Conservation (phyloP, 2,113 vertebrate genomes). For the Engraulis encrasicolus region DNA sequence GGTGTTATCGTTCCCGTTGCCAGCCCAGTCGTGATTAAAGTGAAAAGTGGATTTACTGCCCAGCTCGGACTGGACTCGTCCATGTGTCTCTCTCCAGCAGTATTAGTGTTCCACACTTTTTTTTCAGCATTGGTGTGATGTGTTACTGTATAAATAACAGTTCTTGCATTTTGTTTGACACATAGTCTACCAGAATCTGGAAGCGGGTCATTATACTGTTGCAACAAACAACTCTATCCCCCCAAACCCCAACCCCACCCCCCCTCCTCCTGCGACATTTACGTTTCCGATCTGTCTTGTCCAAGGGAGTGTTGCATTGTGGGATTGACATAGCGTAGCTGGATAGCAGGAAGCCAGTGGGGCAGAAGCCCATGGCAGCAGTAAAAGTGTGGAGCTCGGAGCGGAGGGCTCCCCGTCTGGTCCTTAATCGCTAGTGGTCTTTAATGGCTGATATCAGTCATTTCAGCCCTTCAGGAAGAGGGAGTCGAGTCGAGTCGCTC, state of each 20-base stretch:
- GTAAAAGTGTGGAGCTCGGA: too few species aligned
- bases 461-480: constrained; percentile 69
- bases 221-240: too few species aligned
- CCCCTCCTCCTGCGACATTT: too few species aligned
- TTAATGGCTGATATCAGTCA: constrained; percentile 73
- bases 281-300: too few species aligned
- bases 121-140: not conserved
- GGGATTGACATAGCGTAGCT: too few species aligned
- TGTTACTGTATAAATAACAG: not conserved
- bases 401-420: constrained; percentile 31
- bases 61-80: not conserved
- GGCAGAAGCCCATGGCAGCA: constrained; percentile 37
- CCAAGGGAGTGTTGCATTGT: constrained; percentile 23
- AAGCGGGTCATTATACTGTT: too few species aligned
- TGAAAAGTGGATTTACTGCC: not conserved
- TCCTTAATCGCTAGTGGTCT: constrained; percentile 63
- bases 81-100: not conserved
- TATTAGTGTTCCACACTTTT: not conserved
- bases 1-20: constrained; percentile 12
- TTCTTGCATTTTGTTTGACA: not conserved
- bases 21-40: not conserved
- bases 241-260: too few species aligned
- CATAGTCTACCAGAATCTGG: too few species aligned
- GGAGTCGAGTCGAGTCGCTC: constrained; percentile 75
- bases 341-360: constrained; percentile 26